A percentile compares a stretch with the other conserved stretches of the same genome.
These are phyloP conservation scores for Psammodynastes pulverulentus DNA, from an alignment of 2,113 vertebrate species.

Conservation along the genomic window DNA sequence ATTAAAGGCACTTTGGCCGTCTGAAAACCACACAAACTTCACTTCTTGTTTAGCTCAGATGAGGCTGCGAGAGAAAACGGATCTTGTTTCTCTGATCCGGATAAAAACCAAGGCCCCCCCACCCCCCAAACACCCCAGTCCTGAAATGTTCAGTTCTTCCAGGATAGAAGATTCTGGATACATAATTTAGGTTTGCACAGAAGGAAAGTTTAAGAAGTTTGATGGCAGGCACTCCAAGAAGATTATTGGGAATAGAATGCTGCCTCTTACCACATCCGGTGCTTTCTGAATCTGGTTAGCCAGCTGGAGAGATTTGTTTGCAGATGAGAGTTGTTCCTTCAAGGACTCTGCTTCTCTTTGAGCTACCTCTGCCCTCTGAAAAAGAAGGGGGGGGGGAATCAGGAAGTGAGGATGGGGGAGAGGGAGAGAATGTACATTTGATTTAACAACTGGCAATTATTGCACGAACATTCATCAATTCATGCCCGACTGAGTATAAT, in stretches of 20 bases:
- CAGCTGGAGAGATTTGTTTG: constrained; percentile 86
- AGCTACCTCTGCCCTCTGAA: constrained; percentile 91
- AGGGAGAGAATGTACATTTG: constrained; percentile 74
- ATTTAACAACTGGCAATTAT: constrained; percentile 85
- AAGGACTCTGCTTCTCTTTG: constrained; percentile 90
- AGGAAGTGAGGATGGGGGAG: neutral
- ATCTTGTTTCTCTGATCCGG: neutral
- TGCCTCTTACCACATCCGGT: constrained; percentile 84
- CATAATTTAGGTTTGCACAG: neutral
- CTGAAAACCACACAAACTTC: neutral
- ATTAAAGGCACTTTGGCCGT: neutral
- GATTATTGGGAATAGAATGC: constrained; percentile 44
- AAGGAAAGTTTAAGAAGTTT: constrained; percentile 19
- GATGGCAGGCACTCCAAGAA: constrained; percentile 36
- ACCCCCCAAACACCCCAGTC: neutral
- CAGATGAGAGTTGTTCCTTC: constrained; percentile 89
- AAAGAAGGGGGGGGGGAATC: constrained; percentile 47
- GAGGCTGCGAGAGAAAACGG: accelerated
- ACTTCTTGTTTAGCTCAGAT: neutral
- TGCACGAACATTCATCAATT: constrained; percentile 86
- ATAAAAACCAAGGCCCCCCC: neutral
- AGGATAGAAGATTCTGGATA: neutral
- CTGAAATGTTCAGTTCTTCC: constrained; percentile 14
- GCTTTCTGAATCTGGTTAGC: constrained; percentile 86
- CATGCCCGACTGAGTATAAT: constrained; percentile 82